A percentile compares a stretch with the other conserved stretches of the same genome.
Conservation (phyloP, 2,113 vertebrate genomes). For the Ptilorrhoa leucosticta region DNA sequence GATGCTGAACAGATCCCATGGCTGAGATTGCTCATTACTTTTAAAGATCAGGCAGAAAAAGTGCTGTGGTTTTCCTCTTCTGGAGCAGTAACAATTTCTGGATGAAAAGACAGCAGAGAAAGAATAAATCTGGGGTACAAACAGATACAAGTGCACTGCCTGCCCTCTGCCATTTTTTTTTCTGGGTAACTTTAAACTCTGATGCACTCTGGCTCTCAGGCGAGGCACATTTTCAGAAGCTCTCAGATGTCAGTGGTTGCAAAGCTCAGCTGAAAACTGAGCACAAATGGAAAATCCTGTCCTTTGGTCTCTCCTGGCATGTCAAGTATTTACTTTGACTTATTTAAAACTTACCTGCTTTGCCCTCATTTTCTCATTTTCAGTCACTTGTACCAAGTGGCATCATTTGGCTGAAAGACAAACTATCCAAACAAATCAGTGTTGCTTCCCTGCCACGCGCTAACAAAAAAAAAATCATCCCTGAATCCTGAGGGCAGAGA, state of each 20-base stretch:
- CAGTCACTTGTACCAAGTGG: not conserved
- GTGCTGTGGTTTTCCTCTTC: not conserved
- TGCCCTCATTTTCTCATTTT: not conserved
- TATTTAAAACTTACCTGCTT: not conserved
- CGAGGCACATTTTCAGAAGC: not conserved
- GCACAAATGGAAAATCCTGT: constrained; percentile 36
- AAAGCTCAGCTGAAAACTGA: constrained; percentile 37
- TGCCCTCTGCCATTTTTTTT: constrained; percentile 21
- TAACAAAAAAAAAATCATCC: not conserved
- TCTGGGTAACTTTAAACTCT: constrained; percentile 42
- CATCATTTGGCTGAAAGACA: not conserved
- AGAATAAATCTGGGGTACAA: not conserved
- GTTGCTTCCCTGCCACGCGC: not conserved
- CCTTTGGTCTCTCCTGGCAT: not conserved
- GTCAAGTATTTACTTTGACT: not conserved
- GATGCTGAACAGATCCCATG: not conserved
- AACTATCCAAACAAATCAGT: not conserved
- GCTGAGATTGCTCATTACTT: not conserved
- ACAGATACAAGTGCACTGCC: not conserved
- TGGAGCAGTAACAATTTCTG: not conserved
- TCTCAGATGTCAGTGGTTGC: constrained; percentile 26
- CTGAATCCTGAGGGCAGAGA: not conserved
- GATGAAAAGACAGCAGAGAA: not conserved
- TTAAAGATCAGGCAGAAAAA: not conserved
- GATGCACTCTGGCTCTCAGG: not conserved